Percentiles rank a stretch among this genome's conserved stretches.
phyloP scores from a whole-genome alignment of 92 coral and sea anemone genomes.

The Phenganax marumi region DNA sequence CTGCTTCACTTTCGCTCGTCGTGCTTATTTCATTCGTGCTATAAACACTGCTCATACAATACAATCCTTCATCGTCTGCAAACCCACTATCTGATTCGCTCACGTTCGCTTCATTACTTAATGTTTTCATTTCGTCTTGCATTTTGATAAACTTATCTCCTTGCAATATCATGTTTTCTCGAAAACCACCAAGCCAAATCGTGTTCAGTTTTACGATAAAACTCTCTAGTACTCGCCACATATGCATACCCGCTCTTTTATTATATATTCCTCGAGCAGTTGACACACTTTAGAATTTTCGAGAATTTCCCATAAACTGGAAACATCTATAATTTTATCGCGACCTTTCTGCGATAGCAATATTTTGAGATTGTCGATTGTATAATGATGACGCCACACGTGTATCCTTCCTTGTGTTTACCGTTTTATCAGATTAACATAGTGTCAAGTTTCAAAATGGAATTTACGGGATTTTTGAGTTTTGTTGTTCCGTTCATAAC shows the following conservation, averaged over 20 bases:
- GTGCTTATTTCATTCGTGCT: neutral
- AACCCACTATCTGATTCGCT: slow-evolving; percentile 31
- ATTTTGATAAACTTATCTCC: neutral
- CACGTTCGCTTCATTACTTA: neutral
- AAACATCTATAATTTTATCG: too few relatives aligned
- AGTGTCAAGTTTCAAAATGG: too few relatives aligned
- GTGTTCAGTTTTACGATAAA: neutral
- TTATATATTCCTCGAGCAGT: neutral
- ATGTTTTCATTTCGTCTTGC: neutral
- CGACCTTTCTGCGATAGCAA: too few relatives aligned
- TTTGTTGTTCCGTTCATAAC: too few relatives aligned
- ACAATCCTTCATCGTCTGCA: slow-evolving; percentile 31
- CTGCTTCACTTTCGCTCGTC: neutral
- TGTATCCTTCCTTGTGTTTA: too few relatives aligned
- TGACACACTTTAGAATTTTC: neutral
- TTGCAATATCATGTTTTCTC: neutral
- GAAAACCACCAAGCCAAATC: neutral
- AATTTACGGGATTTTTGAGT: too few relatives aligned
- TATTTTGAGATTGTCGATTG: too few relatives aligned
- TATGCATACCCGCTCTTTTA: neutral
- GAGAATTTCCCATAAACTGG: neutral
- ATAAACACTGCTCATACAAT: neutral
- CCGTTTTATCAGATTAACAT: too few relatives aligned
- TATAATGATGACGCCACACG: too few relatives aligned
- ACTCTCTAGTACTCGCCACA: slow-evolving; percentile 21